Evolutionary conservation across 2,797 vertebrate species (phyloP).

Genomic region (Gymnodraco acuticeps): DNA sequence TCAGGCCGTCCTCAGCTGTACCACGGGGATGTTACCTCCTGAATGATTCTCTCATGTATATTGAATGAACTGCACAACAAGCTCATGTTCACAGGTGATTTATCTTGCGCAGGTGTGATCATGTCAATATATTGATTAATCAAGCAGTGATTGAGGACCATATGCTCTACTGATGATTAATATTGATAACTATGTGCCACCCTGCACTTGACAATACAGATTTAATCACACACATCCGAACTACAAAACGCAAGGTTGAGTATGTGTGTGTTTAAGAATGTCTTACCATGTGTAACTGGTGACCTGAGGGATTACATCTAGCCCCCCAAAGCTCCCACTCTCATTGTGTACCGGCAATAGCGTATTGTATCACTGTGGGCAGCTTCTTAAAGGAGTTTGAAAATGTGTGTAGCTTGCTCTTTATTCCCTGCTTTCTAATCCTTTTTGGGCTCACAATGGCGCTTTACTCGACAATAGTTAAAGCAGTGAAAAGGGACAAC

Average conservation of each 20-base stretch:
- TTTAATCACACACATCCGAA: conserved; percentile 53
- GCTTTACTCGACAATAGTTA: conserved; percentile 74
- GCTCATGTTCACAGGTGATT: conserved; percentile 75
- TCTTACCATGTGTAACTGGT: conserved; percentile 63
- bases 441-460: conserved; percentile 78
- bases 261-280: conserved; percentile 62
- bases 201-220: conserved; percentile 60
- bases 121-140: conserved; percentile 79
- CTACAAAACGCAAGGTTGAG: conserved; percentile 45
- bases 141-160: conserved; percentile 70
- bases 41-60: conserved; percentile 73
- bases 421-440: conserved; percentile 75
- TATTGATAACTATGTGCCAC: conserved; percentile 71
- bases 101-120: conserved; percentile 74
- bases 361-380: conserved; percentile 64
- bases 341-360: conserved; percentile 51
- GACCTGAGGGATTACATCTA: conserved; percentile 70
- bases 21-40: conserved; percentile 58
- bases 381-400: conserved; percentile 71
- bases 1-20: conserved; percentile 71
- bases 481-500: conserved; percentile 74
- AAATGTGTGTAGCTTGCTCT: conserved; percentile 69
- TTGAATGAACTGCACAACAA: conserved; percentile 74
- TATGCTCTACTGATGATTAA: conserved; percentile 70
- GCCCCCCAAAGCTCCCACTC: conserved; percentile 36